phyloP scores from a whole-genome alignment of 2,888 invertebrate genomes.

The Mythimna loreyi region DNA sequence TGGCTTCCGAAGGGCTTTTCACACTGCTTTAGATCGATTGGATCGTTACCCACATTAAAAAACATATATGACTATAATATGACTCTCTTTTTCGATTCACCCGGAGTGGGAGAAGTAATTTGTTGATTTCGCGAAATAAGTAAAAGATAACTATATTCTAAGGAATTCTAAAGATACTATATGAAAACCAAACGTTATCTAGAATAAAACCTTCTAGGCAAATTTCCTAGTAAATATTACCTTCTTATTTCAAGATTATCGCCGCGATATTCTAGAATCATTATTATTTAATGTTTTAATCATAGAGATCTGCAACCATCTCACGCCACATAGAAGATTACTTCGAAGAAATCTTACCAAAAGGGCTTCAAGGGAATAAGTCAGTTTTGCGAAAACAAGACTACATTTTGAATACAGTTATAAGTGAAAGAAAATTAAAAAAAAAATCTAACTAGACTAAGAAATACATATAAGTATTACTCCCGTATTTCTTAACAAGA shows the following conservation, averaged over 20 bases:
- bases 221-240: slow-evolving; percentile 1
- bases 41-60: too few relatives aligned
- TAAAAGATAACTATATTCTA: too few relatives aligned
- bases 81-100: neutral
- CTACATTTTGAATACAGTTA: neutral
- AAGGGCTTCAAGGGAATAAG: neutral
- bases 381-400: too few relatives aligned
- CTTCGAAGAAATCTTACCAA: neutral
- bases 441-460: too few relatives aligned
- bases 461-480: too few relatives aligned
- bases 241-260: slow-evolving; percentile 11
- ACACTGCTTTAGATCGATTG: too few relatives aligned
- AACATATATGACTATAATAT: too few relatives aligned
- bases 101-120: neutral
- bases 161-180: too few relatives aligned
- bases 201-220: neutral
- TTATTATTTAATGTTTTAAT: slow-evolving; percentile 31
- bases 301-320: slow-evolving; percentile 24
- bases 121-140: too few relatives aligned
- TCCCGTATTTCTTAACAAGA: too few relatives aligned
- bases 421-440: neutral
- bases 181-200: too few relatives aligned
- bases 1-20: too few relatives aligned
- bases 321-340: neutral
- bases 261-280: slow-evolving; percentile 12